These are phyloP conservation scores for Tachysurus vachellii DNA, from an alignment of 2,113 vertebrate species.

Conservation along the genomic window DNA sequence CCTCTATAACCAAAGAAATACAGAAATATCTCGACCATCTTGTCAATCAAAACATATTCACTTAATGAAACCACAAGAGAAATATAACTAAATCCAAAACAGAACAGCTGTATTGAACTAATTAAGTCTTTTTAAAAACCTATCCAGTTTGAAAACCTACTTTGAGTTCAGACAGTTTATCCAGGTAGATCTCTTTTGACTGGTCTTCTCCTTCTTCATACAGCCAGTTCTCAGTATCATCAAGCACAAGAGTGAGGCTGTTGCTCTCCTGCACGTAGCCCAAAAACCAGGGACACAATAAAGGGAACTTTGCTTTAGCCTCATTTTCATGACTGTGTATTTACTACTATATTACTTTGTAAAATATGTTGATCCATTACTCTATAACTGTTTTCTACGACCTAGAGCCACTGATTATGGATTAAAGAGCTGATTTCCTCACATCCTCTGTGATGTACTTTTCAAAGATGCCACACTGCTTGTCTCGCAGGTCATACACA, in stretches of 20 bases:
- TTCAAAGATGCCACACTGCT: slow-evolving; percentile 84
- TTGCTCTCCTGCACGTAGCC: slow-evolving; percentile 71
- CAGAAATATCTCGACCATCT: background rate
- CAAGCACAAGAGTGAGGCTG: slow-evolving; percentile 81
- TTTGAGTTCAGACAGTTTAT: slow-evolving; percentile 89
- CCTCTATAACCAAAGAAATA: slow-evolving; percentile 70
- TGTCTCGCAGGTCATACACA: slow-evolving; percentile 92
- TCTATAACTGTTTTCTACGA: too few relatives aligned
- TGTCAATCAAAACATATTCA: background rate
- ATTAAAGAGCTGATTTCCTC: slow-evolving; percentile 56
- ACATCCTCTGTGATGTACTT: slow-evolving; percentile 88
- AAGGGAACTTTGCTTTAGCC: background rate
- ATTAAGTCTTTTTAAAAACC: background rate
- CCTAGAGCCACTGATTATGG: background rate
- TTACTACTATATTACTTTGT: background rate
- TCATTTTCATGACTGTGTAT: background rate
- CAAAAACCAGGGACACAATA: background rate
- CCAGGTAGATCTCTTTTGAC: slow-evolving; percentile 89
- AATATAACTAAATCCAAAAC: background rate
- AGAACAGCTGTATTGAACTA: background rate
- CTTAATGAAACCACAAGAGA: background rate
- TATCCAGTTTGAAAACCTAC: slow-evolving; percentile 60
- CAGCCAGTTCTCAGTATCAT: slow-evolving; percentile 93
- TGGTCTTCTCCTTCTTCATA: slow-evolving; percentile 97
- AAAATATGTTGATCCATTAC: background rate